These are phyloP conservation scores for Sylvia borin DNA, from an alignment of 2,797 vertebrate species.

Conservation along the genomic window DNA sequence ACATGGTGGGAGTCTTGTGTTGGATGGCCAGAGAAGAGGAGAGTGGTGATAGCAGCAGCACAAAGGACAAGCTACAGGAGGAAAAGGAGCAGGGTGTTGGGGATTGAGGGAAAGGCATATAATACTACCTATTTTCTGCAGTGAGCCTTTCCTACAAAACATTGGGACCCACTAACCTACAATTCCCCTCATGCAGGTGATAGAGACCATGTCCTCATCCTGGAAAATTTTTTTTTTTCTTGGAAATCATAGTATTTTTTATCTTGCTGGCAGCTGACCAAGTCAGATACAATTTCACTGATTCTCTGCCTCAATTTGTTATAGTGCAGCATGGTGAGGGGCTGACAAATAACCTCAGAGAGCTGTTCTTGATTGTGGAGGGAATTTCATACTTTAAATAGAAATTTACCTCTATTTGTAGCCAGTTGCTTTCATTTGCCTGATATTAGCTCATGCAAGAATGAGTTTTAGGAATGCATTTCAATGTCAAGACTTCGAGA, in stretches of 20 bases:
- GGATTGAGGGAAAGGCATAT: background rate
- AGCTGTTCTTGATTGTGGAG: background rate
- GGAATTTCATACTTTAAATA: background rate
- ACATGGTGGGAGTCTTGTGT: background rate
- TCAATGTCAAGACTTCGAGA: conserved; percentile 28
- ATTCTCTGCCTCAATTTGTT: background rate
- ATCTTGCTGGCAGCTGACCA: background rate
- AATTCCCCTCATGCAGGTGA: background rate
- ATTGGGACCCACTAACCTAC: background rate
- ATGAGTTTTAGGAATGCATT: conserved; percentile 36
- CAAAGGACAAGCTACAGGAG: background rate
- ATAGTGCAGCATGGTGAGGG: background rate
- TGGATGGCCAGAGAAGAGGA: background rate
- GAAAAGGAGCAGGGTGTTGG: background rate
- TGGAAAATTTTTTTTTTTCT: background rate
- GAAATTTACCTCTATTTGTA: conserved; percentile 16
- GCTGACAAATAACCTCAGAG: conserved; percentile 1
- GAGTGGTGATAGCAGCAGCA: background rate
- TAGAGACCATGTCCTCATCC: background rate
- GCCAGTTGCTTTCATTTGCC: conserved; percentile 25
- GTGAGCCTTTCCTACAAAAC: background rate
- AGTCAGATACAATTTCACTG: background rate
- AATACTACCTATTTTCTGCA: background rate
- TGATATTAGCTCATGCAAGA: conserved; percentile 47
- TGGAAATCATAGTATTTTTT: conserved; percentile 3